These are phyloP conservation scores for Syrphus vitripennis DNA, from an alignment of 2,888 invertebrate genomes.

Conservation along the genomic window DNA sequence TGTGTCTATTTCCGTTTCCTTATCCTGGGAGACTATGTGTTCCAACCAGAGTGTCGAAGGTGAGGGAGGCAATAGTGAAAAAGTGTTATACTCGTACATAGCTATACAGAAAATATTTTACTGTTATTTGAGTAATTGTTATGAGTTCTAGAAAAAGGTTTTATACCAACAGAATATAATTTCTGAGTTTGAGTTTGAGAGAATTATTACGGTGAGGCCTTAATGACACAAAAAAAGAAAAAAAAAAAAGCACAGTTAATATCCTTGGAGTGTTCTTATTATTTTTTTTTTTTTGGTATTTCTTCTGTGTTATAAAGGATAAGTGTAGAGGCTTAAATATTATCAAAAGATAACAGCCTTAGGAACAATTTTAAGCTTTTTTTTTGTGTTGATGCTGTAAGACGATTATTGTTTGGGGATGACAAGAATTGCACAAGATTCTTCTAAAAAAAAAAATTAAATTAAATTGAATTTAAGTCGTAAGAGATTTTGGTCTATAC, in stretches of 20 bases:
- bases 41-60: accelerated
- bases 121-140: constrained; percentile 55
- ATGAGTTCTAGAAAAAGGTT: constrained; percentile 38
- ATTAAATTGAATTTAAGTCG: constrained; percentile 18
- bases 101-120: constrained; percentile 12
- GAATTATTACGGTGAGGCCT: neutral
- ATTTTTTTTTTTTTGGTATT: neutral
- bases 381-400: neutral
- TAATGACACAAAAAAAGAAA: too few species aligned
- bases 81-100: neutral
- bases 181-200: neutral
- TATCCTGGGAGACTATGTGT: neutral
- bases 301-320: neutral
- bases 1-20: constrained; percentile 62
- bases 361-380: neutral
- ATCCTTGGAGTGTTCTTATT: neutral
- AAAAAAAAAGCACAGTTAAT: constrained; percentile 14
- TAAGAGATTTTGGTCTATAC: neutral
- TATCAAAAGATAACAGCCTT: constrained; percentile 12
- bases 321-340: neutral
- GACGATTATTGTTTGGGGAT: constrained; percentile 9
- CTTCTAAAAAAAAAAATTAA: neutral
- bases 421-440: neutral
- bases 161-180: neutral
- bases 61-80: too few species aligned